A percentile compares a stretch with the other conserved stretches of the same genome.
Conservation (phyloP, 2,113 vertebrate species). For the Ellobius talpinus region DNA sequence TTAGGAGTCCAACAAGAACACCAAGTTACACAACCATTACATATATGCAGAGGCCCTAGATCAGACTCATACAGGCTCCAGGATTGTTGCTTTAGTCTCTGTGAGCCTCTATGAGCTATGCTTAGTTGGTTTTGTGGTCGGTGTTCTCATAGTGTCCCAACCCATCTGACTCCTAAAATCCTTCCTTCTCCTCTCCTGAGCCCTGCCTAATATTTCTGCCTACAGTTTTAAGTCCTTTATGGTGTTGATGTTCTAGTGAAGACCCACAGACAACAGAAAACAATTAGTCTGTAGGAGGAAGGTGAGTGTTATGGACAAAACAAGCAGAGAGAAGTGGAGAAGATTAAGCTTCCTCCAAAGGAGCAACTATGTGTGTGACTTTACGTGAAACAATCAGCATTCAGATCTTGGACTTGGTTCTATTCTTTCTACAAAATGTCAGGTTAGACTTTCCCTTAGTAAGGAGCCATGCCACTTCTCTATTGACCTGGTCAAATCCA, state of each 20-base stretch:
- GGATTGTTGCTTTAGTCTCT: too few species aligned
- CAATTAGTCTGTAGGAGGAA: not conserved
- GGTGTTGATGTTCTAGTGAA: not conserved
- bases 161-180: not conserved
- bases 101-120: too few species aligned
- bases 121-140: too few species aligned
- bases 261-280: not conserved
- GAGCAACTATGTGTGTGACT: not conserved
- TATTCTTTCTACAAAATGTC: conserved; percentile 23
- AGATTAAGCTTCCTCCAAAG: not conserved
- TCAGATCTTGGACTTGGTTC: not conserved
- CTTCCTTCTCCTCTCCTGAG: not conserved
- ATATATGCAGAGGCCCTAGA: too few species aligned
- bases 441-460: not conserved
- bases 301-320: not conserved
- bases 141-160: not conserved
- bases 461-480: not conserved
- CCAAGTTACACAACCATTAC: too few species aligned
- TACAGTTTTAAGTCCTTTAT: not conserved
- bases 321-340: not conserved
- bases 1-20: too few species aligned
- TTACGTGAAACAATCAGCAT: not conserved
- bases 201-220: not conserved
- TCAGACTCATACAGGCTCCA: too few species aligned
- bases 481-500: not conserved